Percentiles rank a stretch among this genome's conserved stretches.
Conservation (phyloP, 2,888 invertebrate genomes). For the Hirudinaria manillensis region DNA sequence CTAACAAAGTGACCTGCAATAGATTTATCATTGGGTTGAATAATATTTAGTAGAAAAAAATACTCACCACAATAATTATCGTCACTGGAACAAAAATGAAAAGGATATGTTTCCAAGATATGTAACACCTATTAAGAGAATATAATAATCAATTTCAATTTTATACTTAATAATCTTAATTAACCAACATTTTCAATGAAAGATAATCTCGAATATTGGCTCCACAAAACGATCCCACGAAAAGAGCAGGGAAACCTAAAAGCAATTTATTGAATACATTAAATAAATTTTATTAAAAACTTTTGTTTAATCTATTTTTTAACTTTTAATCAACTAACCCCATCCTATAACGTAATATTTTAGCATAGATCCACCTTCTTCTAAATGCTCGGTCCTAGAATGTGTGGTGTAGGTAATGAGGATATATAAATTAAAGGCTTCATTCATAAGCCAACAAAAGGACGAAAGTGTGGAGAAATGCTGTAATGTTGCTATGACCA, state of each 20-base stretch:
- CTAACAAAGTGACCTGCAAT: slow-evolving; percentile 43
- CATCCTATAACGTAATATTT: slow-evolving; percentile 54
- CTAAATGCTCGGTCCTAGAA: slow-evolving; percentile 45
- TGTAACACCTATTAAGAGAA: slow-evolving; percentile 50
- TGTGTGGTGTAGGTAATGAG: slow-evolving; percentile 54
- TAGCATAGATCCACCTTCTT: slow-evolving; percentile 50
- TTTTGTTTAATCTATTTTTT: too few relatives aligned
- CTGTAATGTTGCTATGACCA: slow-evolving; percentile 49
- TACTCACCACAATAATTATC: neutral
- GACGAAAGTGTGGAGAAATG: slow-evolving; percentile 53
- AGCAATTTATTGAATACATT: slow-evolving; percentile 20
- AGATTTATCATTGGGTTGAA: neutral
- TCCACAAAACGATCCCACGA: slow-evolving; percentile 53
- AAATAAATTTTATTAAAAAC: too few relatives aligned
- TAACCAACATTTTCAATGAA: slow-evolving; percentile 37
- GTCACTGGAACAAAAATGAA: slow-evolving; percentile 51
- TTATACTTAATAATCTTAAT: neutral
- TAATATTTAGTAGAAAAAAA: too few relatives aligned
- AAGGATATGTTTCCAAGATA: slow-evolving; percentile 52
- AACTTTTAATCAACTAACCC: slow-evolving; percentile 43
- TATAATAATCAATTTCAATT: neutral
- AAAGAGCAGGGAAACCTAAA: slow-evolving; percentile 51
- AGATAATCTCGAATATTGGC: slow-evolving; percentile 50
- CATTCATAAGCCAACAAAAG: slow-evolving; percentile 55
- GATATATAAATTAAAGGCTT: slow-evolving; percentile 55